Evolutionary conservation across 2,797 vertebrate genomes (phyloP).

Genomic region (Arnoldichthys spilopterus): DNA sequence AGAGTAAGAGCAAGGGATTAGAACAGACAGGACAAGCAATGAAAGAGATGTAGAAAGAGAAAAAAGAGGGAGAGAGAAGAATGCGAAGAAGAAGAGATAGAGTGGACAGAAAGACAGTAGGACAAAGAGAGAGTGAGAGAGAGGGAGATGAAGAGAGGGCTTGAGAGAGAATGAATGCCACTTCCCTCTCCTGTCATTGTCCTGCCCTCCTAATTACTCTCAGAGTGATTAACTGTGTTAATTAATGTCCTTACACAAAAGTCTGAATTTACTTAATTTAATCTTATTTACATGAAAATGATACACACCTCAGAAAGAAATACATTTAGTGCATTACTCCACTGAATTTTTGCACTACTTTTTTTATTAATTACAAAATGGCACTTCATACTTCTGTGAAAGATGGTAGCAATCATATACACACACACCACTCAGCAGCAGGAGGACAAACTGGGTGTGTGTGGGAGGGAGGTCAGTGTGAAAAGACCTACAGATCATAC

Average conservation of each 20-base stretch:
- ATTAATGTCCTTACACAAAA: too few species aligned
- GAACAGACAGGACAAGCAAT: background rate
- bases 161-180: background rate
- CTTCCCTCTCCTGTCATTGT: background rate
- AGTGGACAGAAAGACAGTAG: background rate
- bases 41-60: too few species aligned
- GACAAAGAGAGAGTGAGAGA: background rate
- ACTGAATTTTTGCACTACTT: too few species aligned
- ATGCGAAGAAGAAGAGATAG: background rate
- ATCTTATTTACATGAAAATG: background rate
- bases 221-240: background rate
- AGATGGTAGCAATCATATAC: too few species aligned
- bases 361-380: too few species aligned
- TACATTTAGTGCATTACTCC: background rate
- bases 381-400: too few species aligned
- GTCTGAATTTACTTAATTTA: background rate
- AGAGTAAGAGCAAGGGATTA: background rate
- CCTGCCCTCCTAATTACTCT: background rate
- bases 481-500: background rate
- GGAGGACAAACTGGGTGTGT: background rate
- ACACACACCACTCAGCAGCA: background rate
- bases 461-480: conserved; percentile 1
- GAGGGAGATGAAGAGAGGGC: background rate
- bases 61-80: too few species aligned
- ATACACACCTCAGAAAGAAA: background rate